Evolutionary conservation across 1,140 invertebrate genomes (phyloP).

Genomic region (Megalonaias nervosa): DNA sequence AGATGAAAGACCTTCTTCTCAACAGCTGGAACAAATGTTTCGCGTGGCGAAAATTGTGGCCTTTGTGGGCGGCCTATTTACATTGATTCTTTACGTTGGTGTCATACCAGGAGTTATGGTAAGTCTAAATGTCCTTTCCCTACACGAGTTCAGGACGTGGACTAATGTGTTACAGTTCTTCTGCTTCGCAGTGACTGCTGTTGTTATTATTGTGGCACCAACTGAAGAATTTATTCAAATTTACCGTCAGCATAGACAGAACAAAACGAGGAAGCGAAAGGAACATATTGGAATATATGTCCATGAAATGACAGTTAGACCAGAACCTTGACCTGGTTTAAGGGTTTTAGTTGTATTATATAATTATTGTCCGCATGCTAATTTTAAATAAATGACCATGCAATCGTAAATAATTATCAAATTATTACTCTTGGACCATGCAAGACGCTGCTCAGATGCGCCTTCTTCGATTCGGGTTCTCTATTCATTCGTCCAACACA

Average conservation of each 20-base stretch:
- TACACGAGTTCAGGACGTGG: constrained; percentile 45
- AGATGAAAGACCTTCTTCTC: constrained; percentile 45
- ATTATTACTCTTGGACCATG: no score
- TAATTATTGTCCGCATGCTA: no score
- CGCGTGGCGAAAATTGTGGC: constrained; percentile 46
- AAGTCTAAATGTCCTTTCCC: constrained; percentile 46
- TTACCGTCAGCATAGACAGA: constrained; percentile 30
- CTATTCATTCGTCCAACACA: no score
- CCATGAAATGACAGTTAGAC: constrained; percentile 6
- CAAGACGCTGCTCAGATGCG: no score
- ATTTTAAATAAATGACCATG: no score
- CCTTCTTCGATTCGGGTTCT: no score
- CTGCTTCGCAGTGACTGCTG: constrained; percentile 44
- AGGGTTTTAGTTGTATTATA: no score
- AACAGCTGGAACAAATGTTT: constrained; percentile 50
- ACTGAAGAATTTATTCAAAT: constrained; percentile 53
- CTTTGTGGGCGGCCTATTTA: constrained; percentile 48
- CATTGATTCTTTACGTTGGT: constrained; percentile 40
- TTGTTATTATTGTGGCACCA: constrained; percentile 51
- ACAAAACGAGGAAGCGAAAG: constrained; percentile 24
- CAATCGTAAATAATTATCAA: no score
- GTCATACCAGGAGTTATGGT: constrained; percentile 55
- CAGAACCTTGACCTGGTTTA: no score
- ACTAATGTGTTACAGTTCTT: constrained; percentile 47
- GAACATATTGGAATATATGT: constrained; percentile 1